A percentile compares a stretch with the other conserved stretches of the same genome.
These are phyloP conservation scores for Oncorhynchus gorbuscha DNA, from an alignment of 2,113 vertebrate genomes.

Conservation along the genomic window DNA sequence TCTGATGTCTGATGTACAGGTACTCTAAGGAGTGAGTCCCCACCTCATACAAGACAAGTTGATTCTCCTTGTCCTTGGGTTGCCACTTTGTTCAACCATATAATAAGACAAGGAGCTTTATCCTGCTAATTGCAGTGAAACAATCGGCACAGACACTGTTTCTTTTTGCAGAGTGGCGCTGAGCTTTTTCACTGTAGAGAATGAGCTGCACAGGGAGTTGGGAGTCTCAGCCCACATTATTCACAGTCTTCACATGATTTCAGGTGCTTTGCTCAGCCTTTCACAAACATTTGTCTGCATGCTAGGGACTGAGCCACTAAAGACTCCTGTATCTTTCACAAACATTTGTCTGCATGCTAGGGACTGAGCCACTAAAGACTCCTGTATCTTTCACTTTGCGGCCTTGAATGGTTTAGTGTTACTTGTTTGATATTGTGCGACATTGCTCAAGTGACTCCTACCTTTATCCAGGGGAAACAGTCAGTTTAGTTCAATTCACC, in stretches of 20 bases:
- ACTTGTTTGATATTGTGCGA: neutral
- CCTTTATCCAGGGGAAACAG: neutral
- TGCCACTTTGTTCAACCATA: neutral
- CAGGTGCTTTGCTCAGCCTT: constrained; percentile 29
- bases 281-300: constrained; percentile 32
- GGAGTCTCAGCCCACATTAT: constrained; percentile 27
- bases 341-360: constrained; percentile 26
- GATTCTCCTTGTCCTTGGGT: neutral
- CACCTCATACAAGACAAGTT: neutral
- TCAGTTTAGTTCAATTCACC: neutral
- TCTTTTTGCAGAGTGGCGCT: neutral
- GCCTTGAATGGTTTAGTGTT: neutral
- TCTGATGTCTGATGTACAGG: neutral
- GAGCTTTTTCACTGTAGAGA: constrained; percentile 8
- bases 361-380: neutral
- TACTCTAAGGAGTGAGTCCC: neutral
- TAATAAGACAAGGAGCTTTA: neutral
- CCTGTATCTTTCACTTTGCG: neutral
- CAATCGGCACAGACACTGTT: neutral
- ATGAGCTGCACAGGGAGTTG: constrained; percentile 18
- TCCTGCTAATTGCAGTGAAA: neutral
- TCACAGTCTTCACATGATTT: constrained; percentile 31
- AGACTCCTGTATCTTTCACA: neutral
- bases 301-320: neutral
- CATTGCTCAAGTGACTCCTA: neutral